Base-by-base conservation (phyloP, 1,140 invertebrate genomes). In the Cydia strobilella region DNA sequence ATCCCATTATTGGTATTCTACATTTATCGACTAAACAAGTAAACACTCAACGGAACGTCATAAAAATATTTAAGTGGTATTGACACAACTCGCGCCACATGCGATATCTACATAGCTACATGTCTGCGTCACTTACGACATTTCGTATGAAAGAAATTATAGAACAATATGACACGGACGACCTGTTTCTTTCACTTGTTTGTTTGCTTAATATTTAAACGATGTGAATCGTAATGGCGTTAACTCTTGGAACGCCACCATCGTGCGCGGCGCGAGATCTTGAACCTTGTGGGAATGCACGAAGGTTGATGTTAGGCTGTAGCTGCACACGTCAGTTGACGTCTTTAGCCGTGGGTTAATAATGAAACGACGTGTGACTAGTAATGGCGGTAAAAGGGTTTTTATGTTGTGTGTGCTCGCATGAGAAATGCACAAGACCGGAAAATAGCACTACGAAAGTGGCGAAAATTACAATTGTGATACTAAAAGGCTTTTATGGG, bases 131-230 rank as follows among this genome's bases (percentile, higher is more conserved):
- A 18, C 51, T 54, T 54, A 54, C 51, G 51, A 54, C 51, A 54
- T 54, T 51, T 54, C 2, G 51, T 54, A 18, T 13, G n/a, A 54
- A n/a, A 18, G 45, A 18, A 54, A 54, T 45, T 45, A 18, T 18
- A 54, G 51, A 54, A 54, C 51, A 54, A 54, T 54, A 54, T 54
- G 51, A 54, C 51, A 54, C 51, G 51, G 51, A 54, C 51, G 51
- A 54, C 51, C 51, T 54, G 51, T 18, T 18, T 54, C 51, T 54
- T 54, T 54, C 51, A 54, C n/a, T 54, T 54, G 51, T 54, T 54
- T 18, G 1, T 54, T 54, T 20, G 51, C 51, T 54, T 48, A 48
- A 48, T 54, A 54, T 54, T 54, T 54, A 54, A 54, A 54, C 51
- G 4, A 54, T 54, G 51, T 54, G 51, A 54, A 54, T 54, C 4